Evolutionary conservation across 2,888 invertebrate species (phyloP), one percentile per base, ranked within the genome.

Genomic region (Drosophila pseudotakahashii): DNA sequence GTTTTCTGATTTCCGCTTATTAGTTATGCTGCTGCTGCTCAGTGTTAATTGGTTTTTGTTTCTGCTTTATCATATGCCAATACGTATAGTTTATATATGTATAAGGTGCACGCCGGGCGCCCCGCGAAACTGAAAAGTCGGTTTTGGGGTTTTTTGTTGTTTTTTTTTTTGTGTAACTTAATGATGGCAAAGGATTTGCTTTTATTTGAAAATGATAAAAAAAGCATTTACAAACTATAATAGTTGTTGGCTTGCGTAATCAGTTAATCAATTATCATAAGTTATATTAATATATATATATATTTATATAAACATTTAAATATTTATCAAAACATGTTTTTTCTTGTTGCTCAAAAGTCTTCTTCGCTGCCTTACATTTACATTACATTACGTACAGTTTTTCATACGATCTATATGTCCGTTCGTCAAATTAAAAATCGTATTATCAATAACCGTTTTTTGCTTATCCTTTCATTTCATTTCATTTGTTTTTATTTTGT

Each of bases 241-340:
- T 82, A 89, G 88, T 89, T 87, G 84, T 81, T 82, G 81, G 81
- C 83, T 85, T 86, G 81, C 82, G 72, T 84, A 84, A 84, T 84
- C 77, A 81, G 60, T 85, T 75, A 81, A 83, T 86, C 72, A 72
- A 72, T 79, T 67, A 59, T 47, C 45, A 57, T 79, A 81, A 64
- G 85, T 41, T 59, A 57, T 58, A 75, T 81, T 61, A 59, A 57
- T 63, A 67, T 63, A 54, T 76, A 79, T 79, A 78, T 79, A 78
- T 68, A 84, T 86, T 55, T 48, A 53, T 72, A 67, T 68, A 77
- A 82, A 82, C 82, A 81, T 88, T 88, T 88, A 86, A 89, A 89
- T 77, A 84, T 89, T 84, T 89, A 88, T 89, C 78, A 89, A 89
- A 86, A 87, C 88, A 88, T 85, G 86, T 88, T 88, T 89, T 85